Evolutionary conservation across 2,888 invertebrate species (phyloP), one percentile per base, ranked within the genome.

Genomic region (Cantharis rustica): DNA sequence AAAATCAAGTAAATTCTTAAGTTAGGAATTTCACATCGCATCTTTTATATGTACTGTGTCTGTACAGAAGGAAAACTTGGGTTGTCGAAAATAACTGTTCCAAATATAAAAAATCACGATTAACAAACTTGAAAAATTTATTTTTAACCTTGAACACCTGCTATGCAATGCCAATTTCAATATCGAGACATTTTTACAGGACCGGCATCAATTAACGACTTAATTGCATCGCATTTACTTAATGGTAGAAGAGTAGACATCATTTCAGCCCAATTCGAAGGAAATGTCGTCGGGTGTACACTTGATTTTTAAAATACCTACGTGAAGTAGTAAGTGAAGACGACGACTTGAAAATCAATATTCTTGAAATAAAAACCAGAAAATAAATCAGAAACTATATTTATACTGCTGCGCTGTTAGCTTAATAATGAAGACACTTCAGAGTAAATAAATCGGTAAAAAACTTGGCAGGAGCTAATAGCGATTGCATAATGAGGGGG

Each of bases 51-150:
- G 17, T 66, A 66, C 7, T 64, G 5, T 66, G 64, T 7, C n/a
- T 20, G 64, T 66, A 66, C 17, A 20, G 64, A 17, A 69, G 61
- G 16, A 62, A 31, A 62, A 69, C 69, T 68, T 73, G 26, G 16
- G 68, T 47, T 62, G 73, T 69, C 68, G 27, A 15, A 69, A 73
- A 73, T 73, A 73, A 62, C 73, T 62, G 73, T 69, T 73, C 73
- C 62, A 68, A 73, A 73, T 73, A 73, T 73, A 68, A 68, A 69
- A 73, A 69, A 73, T 73, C 17, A 68, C 73, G 68, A 73, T 73
- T 73, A 73, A 73, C 73, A 62, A 69, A 68, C 61, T 61, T 73
- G 17, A 64, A 72, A 66, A 71, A 64, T 64, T 17, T 72, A 73
- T 73, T 73, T 73, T 73, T 73, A 69, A 63, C 68, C 62, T 63